Conservation (phyloP, 1,140 invertebrate species). For the Nylanderia fulva region DNA sequence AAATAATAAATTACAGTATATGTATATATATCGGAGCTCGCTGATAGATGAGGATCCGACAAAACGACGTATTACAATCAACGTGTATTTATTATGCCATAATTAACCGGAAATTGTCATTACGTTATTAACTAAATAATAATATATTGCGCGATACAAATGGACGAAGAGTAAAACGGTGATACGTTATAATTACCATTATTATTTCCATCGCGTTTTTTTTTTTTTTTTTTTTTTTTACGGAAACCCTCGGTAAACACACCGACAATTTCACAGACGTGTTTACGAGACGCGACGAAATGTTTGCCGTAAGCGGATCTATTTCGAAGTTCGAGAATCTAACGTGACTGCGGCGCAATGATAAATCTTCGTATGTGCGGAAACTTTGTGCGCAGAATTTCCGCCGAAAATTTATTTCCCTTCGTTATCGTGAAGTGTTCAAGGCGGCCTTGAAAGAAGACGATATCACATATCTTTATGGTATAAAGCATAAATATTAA, state of each 20-base stretch:
- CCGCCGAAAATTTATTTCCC: slow-evolving; percentile 68
- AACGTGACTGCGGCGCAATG: slow-evolving; percentile 38
- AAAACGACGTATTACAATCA: slow-evolving; percentile 69
- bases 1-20: slow-evolving; percentile 63
- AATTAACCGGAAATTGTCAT: slow-evolving; percentile 66
- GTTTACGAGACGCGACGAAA: neutral
- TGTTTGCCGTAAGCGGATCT: slow-evolving; percentile 17
- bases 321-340: slow-evolving; percentile 61
- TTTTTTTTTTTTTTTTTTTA: neutral
- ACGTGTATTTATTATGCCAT: slow-evolving; percentile 61
- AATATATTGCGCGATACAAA: slow-evolving; percentile 54
- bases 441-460: slow-evolving; percentile 67
- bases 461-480: slow-evolving; percentile 42
- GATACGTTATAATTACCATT: slow-evolving; percentile 43
- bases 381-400: slow-evolving; percentile 66
- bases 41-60: slow-evolving; percentile 67
- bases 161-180: slow-evolving; percentile 48
- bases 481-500: slow-evolving; percentile 18
- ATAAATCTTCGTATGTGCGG: slow-evolving; percentile 66
- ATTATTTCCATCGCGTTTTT: slow-evolving; percentile 32
- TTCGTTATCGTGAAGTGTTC: slow-evolving; percentile 70
- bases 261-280: neutral
- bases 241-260: slow-evolving; percentile 13
- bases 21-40: slow-evolving; percentile 24
- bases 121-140: slow-evolving; percentile 69